Evolutionary conservation across 2,888 invertebrate genomes (phyloP).

Genomic region (Cheilosia scutellata): DNA sequence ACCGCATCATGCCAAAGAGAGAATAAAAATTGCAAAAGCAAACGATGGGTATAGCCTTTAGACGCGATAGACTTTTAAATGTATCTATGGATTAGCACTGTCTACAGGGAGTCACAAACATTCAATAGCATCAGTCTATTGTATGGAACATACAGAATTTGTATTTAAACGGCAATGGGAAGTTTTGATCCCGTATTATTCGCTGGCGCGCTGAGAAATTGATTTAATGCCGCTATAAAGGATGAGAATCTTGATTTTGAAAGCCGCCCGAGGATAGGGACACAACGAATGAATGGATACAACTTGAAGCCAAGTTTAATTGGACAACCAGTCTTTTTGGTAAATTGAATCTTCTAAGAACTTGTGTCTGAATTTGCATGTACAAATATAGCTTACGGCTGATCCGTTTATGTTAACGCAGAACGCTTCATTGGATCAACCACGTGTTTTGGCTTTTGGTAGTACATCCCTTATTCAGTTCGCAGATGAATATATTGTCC

Average conservation of each 20-base stretch:
- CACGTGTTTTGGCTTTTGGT: no score
- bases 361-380: no score
- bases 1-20: background rate
- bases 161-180: background rate
- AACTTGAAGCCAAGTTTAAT: background rate
- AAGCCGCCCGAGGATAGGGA: background rate
- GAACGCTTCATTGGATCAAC: no score
- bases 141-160: background rate
- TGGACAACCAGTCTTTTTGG: background rate
- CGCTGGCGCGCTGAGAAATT: background rate
- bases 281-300: background rate
- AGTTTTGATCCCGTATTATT: constrained; percentile 4
- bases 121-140: background rate
- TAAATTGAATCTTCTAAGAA: no score
- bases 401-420: no score
- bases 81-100: background rate
- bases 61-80: background rate
- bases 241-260: background rate
- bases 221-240: background rate
- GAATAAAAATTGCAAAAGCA: background rate
- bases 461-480: no score
- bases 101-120: background rate
- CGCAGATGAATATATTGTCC: no score
- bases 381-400: no score
- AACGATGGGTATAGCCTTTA: background rate